phyloP scores from a whole-genome alignment of 2,113 vertebrate species.

The Pygoscelis adeliae region DNA sequence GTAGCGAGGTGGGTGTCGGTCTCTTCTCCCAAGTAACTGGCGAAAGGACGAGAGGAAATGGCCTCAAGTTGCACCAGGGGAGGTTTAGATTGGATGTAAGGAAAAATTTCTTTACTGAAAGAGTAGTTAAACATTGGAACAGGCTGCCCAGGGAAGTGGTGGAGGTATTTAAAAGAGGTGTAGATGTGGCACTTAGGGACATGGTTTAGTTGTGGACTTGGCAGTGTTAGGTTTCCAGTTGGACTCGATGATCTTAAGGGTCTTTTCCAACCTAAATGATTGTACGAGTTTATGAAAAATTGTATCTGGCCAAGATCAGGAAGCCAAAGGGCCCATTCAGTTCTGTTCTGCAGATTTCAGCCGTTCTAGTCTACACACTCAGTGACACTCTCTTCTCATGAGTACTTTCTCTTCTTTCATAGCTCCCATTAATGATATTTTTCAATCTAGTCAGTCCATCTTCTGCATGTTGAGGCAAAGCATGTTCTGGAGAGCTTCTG shows the following conservation, averaged over 20 bases:
- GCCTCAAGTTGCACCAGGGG: no score
- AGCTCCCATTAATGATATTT: background rate
- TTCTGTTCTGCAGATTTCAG: background rate
- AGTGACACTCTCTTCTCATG: background rate
- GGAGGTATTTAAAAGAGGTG: background rate
- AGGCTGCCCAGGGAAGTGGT: background rate
- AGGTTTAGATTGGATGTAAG: no score
- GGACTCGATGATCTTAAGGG: background rate
- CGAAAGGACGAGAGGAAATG: no score
- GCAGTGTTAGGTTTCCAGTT: background rate
- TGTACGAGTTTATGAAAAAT: background rate
- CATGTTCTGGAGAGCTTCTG: background rate
- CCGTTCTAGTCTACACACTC: rapidly evolving
- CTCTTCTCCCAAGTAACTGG: no score
- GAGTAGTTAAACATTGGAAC: no score
- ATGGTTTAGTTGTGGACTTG: background rate
- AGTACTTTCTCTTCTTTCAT: background rate
- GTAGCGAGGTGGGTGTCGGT: no score
- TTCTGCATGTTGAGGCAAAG: background rate
- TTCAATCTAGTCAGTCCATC: background rate
- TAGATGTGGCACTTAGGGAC: background rate
- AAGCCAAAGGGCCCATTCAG: background rate
- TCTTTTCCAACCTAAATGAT: background rate
- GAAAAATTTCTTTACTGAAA: no score
- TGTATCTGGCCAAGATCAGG: background rate